Conservation (phyloP, 2,113 vertebrate genomes). For the Phrynocephalus versicolor region DNA sequence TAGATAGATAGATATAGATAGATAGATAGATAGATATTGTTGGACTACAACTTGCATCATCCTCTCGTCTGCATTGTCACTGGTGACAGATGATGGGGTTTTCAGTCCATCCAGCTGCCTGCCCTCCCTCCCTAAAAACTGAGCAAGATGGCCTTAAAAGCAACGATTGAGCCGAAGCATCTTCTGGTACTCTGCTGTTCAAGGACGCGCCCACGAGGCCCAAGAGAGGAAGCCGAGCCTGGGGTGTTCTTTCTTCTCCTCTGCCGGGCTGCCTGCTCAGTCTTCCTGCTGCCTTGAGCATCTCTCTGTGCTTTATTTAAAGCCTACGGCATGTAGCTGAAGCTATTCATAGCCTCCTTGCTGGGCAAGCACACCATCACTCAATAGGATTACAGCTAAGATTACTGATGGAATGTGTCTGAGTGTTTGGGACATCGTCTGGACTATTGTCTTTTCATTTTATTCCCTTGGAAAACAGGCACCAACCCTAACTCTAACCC, state of each 20-base stretch:
- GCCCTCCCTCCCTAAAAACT: too few species aligned
- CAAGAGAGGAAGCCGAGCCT: not conserved
- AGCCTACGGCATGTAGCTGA: slow-evolving; percentile 14
- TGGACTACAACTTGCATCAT: not conserved
- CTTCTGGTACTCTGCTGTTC: not conserved
- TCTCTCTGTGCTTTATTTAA: slow-evolving; percentile 20
- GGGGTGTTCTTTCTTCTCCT: not conserved
- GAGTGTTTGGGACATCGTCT: not conserved
- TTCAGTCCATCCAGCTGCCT: not conserved
- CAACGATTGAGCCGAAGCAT: too few species aligned
- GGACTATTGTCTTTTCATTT: not conserved
- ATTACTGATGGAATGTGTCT: slow-evolving; percentile 27
- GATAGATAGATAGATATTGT: not conserved
- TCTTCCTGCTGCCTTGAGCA: not conserved
- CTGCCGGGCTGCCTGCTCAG: not conserved
- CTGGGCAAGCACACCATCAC: slow-evolving; percentile 26
- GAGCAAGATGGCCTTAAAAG: too few species aligned
- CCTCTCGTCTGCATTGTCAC: not conserved
- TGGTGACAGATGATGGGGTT: not conserved
- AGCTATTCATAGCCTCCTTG: slow-evolving; percentile 32
- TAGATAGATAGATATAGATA: too few species aligned
- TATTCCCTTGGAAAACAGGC: too few species aligned
- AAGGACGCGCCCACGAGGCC: not conserved
- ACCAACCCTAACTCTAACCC: too few species aligned
- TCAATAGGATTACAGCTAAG: slow-evolving; percentile 28